phyloP scores from a whole-genome alignment of 2,797 vertebrate genomes.

The Coranthus polyacanthus region DNA sequence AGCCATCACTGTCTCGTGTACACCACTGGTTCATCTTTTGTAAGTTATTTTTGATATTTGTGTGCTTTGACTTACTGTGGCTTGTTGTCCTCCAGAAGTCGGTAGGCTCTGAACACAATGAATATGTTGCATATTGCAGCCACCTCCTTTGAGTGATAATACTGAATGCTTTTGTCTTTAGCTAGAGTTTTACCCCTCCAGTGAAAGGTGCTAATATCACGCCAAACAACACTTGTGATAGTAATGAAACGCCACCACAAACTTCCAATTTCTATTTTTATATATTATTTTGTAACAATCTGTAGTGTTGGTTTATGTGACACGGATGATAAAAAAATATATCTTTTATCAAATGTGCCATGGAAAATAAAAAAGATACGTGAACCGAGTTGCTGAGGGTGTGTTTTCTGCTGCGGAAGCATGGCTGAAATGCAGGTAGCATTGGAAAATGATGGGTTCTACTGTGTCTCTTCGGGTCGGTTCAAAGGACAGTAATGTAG shows the following conservation, averaged over 20 bases:
- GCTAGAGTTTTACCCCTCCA: constrained; percentile 55
- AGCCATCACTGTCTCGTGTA: constrained; percentile 76
- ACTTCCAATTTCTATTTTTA: constrained; percentile 77
- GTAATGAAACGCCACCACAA: constrained; percentile 58
- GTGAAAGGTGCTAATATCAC: constrained; percentile 55
- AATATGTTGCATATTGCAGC: constrained; percentile 90
- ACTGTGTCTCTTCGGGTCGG: constrained; percentile 8
- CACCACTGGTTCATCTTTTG: constrained; percentile 79
- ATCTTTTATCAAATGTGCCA: constrained; percentile 69
- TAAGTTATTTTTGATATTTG: constrained; percentile 77
- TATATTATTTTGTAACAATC: constrained; percentile 79
- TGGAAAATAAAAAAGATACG: constrained; percentile 71
- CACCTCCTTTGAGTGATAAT: constrained; percentile 66
- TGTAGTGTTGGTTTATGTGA: constrained; percentile 73
- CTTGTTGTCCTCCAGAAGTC: constrained; percentile 60
- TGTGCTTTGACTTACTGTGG: constrained; percentile 71
- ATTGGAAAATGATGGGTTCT: constrained; percentile 34
- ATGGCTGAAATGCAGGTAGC: constrained; percentile 24
- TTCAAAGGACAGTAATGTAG: too few species aligned
- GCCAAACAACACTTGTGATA: constrained; percentile 59
- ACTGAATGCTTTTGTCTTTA: constrained; percentile 69
- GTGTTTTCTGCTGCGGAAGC: constrained; percentile 28
- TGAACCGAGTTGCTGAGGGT: constrained; percentile 52
- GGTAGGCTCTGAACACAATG: constrained; percentile 74
- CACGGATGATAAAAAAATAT: constrained; percentile 67